phyloP scores from a whole-genome alignment of 2,888 invertebrate genomes.

The Hartigia nigra region DNA sequence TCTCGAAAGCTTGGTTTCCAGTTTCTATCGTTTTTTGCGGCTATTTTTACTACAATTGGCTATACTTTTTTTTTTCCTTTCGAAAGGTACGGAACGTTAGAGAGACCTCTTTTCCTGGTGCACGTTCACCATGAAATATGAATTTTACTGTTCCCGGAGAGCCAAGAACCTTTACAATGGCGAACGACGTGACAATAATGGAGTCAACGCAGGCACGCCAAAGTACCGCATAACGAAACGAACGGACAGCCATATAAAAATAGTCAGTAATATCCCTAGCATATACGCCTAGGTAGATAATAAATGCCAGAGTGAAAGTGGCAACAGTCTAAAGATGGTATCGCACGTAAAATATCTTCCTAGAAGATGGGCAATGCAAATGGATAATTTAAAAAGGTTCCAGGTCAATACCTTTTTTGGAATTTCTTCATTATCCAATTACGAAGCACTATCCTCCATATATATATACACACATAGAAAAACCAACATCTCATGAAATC shows the following conservation, averaged over 20 bases:
- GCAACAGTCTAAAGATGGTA: not conserved
- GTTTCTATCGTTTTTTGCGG: not conserved
- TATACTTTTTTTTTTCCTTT: not conserved
- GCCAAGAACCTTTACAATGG: not conserved
- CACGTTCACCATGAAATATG: not conserved
- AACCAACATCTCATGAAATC: not conserved
- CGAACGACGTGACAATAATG: not conserved
- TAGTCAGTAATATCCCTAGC: not conserved
- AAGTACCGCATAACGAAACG: not conserved
- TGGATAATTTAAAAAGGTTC: not conserved
- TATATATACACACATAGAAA: not conserved
- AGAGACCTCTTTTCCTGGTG: not conserved
- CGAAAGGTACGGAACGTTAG: not conserved
- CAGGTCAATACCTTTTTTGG: not conserved
- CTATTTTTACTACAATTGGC: not conserved
- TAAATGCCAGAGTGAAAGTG: not conserved
- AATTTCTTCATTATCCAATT: not conserved
- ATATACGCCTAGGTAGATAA: not conserved
- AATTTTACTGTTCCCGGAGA: not conserved
- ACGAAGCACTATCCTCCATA: not conserved
- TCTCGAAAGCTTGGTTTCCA: not conserved
- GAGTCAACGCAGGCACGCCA: not conserved
- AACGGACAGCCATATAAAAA: not conserved
- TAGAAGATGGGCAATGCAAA: not conserved
- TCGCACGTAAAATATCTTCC: not conserved